Base-by-base conservation (phyloP, 2,888 invertebrate species). In the Ichneumoninae sp. region DNA sequence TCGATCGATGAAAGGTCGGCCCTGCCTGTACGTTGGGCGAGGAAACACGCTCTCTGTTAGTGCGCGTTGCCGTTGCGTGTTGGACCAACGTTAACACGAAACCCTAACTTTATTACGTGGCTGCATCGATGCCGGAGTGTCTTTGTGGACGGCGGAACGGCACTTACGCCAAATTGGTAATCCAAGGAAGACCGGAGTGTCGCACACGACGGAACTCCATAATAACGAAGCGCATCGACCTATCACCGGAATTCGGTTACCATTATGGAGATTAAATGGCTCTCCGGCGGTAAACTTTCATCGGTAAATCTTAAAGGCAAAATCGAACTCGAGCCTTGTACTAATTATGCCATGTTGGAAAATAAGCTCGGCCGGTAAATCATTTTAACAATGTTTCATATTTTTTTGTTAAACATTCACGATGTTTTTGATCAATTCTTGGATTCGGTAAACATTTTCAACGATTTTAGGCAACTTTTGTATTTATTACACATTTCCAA, bases 161-260 rank as follows among this genome's bases (percentile, higher is more conserved):
- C 47, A 50, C 47, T 50, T 5, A 13, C 16, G 47, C 16, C 16
- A 50, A 50, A 50, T 13, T 50, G 47, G 47, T 50, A 16, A 16
- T 16, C 47, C 47, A 50, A 16, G 47, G 16, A 50, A 50, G 16
- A 2, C 47, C 16, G 16, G 47, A 2, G 16, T 50, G 47, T 2
- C 13, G 47, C 47, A 5, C 16, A 50, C 47, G 47, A 16, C 47
- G 4, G 47, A 50, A 30, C 30, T 16, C 47, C 1, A 13, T 1
- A 50, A 50, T 50, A 50, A 50, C 47, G 47, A 50, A 50, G 4
- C 16, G 47, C 47, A 50, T 50, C 47, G 16, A 16, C 47, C 47
- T 50, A 19, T 10, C 13, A 33, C 22, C 40, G 10, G n/a, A 68
- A 68, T 44, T 68, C 68, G 22, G 44, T 44, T 68, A 68, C 44